Percentiles rank a stretch among this genome's conserved stretches.
Conservation (phyloP, 2,888 invertebrate genomes). For the Syritta pipiens region DNA sequence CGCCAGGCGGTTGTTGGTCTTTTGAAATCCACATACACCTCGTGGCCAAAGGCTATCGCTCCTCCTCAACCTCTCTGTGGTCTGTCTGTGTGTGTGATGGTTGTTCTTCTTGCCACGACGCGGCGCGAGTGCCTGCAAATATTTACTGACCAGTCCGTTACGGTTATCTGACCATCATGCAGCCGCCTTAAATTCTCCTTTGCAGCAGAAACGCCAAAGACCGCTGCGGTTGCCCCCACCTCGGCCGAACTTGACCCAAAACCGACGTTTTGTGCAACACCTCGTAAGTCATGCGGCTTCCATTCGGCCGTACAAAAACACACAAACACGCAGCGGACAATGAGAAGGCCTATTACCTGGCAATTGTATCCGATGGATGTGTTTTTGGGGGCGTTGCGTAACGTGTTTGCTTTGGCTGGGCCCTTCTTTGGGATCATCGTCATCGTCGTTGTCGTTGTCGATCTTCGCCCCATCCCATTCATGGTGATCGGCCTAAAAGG, state of each 20-base stretch:
- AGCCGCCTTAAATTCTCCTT: too few relatives aligned
- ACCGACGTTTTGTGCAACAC: neutral
- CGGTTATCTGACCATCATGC: neutral
- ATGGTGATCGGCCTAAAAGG: constrained; percentile 25
- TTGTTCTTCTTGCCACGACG: too few relatives aligned
- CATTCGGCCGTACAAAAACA: constrained; percentile 20
- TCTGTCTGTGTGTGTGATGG: too few relatives aligned
- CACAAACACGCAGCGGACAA: neutral
- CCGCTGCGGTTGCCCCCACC: too few relatives aligned
- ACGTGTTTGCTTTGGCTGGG: too few relatives aligned
- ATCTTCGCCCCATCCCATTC: constrained; percentile 12
- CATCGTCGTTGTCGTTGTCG: neutral
- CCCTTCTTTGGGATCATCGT: neutral
- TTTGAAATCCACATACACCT: constrained; percentile 4
- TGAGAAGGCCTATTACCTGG: neutral
- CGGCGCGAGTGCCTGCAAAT: neutral
- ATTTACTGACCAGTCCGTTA: neutral
- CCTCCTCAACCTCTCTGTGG: neutral
- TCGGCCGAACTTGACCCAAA: constrained; percentile 51
- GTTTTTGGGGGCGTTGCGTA: neutral
- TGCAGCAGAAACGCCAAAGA: too few relatives aligned
- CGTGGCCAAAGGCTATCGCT: neutral
- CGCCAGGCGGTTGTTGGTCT: constrained; percentile 4
- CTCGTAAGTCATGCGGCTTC: neutral
- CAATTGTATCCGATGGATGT: neutral